A percentile compares a stretch with the other conserved stretches of the same genome.
These are phyloP conservation scores for Ligdia adustata DNA, from an alignment of 2,888 invertebrate species.

Conservation along the genomic window DNA sequence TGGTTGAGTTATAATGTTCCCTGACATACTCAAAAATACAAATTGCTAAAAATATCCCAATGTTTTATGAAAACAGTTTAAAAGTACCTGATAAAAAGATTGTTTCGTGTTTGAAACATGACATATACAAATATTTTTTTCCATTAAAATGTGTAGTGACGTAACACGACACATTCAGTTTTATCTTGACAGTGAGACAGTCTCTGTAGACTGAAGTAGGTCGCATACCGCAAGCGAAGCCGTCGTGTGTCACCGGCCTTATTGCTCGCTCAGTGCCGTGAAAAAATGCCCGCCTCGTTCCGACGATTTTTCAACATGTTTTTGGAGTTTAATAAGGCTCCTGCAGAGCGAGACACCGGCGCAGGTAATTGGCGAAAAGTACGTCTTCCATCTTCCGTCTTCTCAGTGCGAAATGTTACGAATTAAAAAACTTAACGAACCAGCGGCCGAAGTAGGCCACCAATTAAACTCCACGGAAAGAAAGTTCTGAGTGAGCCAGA, in stretches of 20 bases:
- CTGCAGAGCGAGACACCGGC: conserved; percentile 18
- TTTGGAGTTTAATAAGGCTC: conserved; percentile 36
- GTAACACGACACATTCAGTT: too few relatives aligned
- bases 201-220: not conserved
- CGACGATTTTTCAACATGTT: conserved; percentile 38
- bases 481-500: conserved; percentile 1
- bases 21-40: too few relatives aligned
- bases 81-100: too few relatives aligned
- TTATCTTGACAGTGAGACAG: too few relatives aligned
- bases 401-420: conserved; percentile 10
- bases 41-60: too few relatives aligned
- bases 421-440: conserved; percentile 23
- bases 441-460: conserved; percentile 4
- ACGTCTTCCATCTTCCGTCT: conserved; percentile 14
- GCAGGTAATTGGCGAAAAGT: conserved; percentile 30
- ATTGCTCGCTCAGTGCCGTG: conserved; percentile 27
- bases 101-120: too few relatives aligned
- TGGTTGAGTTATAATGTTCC: too few relatives aligned
- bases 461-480: conserved; percentile 1
- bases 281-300: conserved; percentile 38
- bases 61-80: too few relatives aligned
- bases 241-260: conserved; percentile 11
- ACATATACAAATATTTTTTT: too few relatives aligned
- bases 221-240: not conserved
- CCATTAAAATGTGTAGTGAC: too few relatives aligned